Evolutionary conservation across 2,888 invertebrate species (phyloP).

Genomic region (Platycnemis pennipes): DNA sequence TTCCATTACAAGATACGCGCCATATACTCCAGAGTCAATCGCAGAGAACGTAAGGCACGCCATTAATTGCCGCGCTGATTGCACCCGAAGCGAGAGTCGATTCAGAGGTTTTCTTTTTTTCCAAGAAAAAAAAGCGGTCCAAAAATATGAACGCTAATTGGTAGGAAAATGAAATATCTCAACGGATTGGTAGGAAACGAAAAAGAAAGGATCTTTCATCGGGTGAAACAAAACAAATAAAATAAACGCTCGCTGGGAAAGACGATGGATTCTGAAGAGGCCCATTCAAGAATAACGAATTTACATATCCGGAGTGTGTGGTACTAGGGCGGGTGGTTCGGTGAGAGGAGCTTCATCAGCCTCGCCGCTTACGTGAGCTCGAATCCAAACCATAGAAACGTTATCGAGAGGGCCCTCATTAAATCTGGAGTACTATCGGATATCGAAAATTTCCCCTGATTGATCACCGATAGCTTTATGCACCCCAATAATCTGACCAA

Average conservation of each 20-base stretch:
- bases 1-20: background rate
- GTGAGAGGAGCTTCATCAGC: background rate
- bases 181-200: background rate
- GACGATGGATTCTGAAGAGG: constrained; percentile 9
- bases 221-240: background rate
- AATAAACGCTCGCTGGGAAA: background rate
- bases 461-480: background rate
- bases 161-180: background rate
- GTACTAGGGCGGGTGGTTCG: background rate
- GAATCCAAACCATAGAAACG: background rate
- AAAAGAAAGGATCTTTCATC: background rate
- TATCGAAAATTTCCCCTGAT: background rate
- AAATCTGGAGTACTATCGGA: background rate
- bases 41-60: background rate
- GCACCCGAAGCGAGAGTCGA: background rate
- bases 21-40: background rate
- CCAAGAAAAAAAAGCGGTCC: background rate
- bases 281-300: background rate
- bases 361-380: background rate
- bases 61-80: constrained; percentile 22
- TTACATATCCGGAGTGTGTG: background rate
- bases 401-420: background rate
- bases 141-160: background rate
- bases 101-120: background rate
- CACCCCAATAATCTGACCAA: background rate